phyloP scores from a whole-genome alignment of 2,797 vertebrate species.

The Fundulus diaphanus region DNA sequence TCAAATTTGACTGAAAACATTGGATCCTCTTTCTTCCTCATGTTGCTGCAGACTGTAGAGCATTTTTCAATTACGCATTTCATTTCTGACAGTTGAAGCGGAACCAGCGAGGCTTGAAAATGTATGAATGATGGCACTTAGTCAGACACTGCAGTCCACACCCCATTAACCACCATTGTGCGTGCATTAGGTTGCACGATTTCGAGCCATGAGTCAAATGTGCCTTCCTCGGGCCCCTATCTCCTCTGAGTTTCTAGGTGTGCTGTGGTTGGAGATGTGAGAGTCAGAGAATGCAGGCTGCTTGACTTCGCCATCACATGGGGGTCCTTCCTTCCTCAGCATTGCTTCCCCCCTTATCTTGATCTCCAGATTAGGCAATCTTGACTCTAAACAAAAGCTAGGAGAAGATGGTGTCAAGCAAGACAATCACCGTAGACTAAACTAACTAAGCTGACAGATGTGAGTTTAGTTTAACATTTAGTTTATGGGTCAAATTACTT shows the following conservation, averaged over 20 bases:
- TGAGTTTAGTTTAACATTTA: conserved; percentile 5
- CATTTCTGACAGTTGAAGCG: conserved; percentile 76
- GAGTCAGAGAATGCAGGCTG: conserved; percentile 61
- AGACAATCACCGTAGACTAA: conserved; percentile 23
- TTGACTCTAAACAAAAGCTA: conserved; percentile 40
- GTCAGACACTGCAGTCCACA: conserved; percentile 73
- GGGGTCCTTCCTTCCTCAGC: conserved; percentile 71
- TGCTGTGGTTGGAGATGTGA: conserved; percentile 47
- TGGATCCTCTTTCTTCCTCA: conserved; percentile 11
- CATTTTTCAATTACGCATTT: conserved; percentile 77
- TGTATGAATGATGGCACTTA: conserved; percentile 81
- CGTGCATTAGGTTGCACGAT: conserved; percentile 48
- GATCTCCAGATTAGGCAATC: conserved; percentile 54
- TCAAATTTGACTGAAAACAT: conserved; percentile 23
- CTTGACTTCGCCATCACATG: conserved; percentile 44
- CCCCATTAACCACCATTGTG: conserved; percentile 68
- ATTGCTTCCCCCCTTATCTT: conserved; percentile 64
- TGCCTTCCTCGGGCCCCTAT: conserved; percentile 70
- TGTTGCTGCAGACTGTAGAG: conserved; percentile 20
- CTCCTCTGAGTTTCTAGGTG: conserved; percentile 22
- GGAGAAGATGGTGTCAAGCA: conserved; percentile 27
- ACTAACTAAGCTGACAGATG: conserved; percentile 25
- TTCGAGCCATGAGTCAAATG: conserved; percentile 66
- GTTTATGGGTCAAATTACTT: conserved; percentile 7
- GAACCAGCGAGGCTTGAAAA: conserved; percentile 68